Evolutionary conservation across 2,113 vertebrate genomes (phyloP).

Genomic region (Malurus alboscapulatus): DNA sequence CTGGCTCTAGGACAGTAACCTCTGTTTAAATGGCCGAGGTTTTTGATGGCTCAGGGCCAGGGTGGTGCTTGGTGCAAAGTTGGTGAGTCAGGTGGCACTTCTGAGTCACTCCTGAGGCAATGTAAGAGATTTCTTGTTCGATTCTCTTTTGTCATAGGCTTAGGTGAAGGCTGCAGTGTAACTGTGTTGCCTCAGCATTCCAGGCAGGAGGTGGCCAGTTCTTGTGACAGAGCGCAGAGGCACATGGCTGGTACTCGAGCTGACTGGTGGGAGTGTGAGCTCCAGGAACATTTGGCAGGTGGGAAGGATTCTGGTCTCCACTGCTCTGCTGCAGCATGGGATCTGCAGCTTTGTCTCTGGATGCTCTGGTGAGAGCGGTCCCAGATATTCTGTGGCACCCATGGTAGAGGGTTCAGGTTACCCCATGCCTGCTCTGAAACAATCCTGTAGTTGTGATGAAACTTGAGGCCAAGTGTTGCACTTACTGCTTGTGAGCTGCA

Average conservation of each 20-base stretch:
- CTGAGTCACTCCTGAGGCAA: slow-evolving; percentile 15
- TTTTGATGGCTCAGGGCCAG: neutral
- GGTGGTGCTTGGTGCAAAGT: neutral
- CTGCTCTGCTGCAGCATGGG: neutral
- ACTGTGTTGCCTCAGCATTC: neutral
- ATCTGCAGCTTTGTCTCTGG: neutral
- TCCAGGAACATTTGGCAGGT: neutral
- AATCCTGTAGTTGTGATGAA: neutral
- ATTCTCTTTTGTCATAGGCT: neutral
- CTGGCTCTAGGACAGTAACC: neutral
- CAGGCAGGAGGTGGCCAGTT: neutral
- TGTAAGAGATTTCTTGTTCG: neutral
- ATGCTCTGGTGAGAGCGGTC: neutral
- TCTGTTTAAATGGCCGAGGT: neutral
- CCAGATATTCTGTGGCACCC: neutral
- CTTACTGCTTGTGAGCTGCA: neutral
- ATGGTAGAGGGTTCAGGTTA: neutral
- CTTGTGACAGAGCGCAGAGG: neutral
- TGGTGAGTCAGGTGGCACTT: slow-evolving; percentile 19
- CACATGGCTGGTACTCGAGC: accelerated
- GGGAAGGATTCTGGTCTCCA: neutral
- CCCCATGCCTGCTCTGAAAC: neutral
- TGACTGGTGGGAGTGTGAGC: neutral
- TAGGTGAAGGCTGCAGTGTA: neutral
- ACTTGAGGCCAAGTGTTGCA: neutral